Conservation (phyloP, 2,797 vertebrate species). For the Mionectes olivaceus region DNA sequence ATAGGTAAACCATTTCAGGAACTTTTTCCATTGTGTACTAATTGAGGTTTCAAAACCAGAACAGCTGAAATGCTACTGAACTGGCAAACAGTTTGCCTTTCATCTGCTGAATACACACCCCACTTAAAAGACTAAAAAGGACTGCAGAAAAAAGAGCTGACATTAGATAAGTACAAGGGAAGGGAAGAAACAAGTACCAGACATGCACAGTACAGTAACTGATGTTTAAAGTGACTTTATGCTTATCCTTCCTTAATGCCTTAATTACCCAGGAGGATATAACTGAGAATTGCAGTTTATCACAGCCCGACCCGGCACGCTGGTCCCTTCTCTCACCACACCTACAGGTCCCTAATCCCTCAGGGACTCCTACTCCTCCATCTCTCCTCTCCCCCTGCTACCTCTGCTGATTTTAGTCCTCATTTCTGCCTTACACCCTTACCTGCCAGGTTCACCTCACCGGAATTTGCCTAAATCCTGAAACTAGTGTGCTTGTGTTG, state of each 20-base stretch:
- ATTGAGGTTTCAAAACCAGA: background rate
- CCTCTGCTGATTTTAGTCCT: background rate
- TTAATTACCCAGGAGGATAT: background rate
- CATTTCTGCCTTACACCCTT: rapidly evolving
- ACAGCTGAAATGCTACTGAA: constrained; percentile 17
- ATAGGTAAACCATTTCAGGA: background rate
- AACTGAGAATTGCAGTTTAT: background rate
- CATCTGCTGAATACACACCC: background rate
- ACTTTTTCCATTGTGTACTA: background rate
- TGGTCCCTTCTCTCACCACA: background rate
- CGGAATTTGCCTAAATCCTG: background rate
- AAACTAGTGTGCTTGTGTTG: background rate
- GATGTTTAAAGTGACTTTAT: background rate
- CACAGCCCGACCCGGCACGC: rapidly evolving
- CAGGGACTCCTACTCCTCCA: background rate
- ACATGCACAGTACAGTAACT: background rate
- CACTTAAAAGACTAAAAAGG: background rate
- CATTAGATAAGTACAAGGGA: background rate
- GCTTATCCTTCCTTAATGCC: background rate
- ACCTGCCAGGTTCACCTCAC: background rate
- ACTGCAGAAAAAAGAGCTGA: background rate
- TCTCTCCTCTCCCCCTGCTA: background rate
- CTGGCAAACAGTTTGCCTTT: background rate
- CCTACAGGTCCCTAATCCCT: background rate
- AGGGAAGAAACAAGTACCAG: background rate